These are phyloP conservation scores for Eidolon dupreanum DNA, from an alignment of 2,797 vertebrate genomes.

Conservation along the genomic window DNA sequence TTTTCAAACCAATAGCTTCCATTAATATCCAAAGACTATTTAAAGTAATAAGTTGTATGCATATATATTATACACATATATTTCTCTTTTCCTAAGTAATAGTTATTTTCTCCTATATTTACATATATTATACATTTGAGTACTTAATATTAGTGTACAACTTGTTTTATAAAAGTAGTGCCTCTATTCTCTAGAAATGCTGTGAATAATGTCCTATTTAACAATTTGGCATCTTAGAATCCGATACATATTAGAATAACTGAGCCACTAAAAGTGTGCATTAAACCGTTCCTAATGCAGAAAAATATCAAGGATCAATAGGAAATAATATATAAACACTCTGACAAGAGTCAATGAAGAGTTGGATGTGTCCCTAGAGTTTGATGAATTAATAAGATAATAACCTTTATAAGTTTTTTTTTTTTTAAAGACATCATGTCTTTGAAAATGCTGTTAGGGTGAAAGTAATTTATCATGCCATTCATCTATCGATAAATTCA, in stretches of 20 bases:
- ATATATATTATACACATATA: neutral
- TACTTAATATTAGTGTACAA: neutral
- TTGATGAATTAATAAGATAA: neutral
- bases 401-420: neutral
- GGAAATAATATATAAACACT: neutral
- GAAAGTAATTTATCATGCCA: neutral
- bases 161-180: neutral
- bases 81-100: neutral
- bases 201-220: neutral
- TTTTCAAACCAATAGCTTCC: neutral
- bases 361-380: neutral
- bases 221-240: neutral
- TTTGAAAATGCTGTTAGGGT: neutral
- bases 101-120: neutral
- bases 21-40: neutral
- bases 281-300: neutral
- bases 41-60: neutral
- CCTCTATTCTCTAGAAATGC: neutral
- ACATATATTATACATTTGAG: neutral
- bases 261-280: neutral
- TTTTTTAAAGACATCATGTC: neutral
- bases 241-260: neutral
- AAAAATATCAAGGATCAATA: neutral
- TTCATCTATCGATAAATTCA: neutral
- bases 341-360: neutral